phyloP scores from a whole-genome alignment of 2,888 invertebrate genomes.

The Oxystoma pomonae region DNA sequence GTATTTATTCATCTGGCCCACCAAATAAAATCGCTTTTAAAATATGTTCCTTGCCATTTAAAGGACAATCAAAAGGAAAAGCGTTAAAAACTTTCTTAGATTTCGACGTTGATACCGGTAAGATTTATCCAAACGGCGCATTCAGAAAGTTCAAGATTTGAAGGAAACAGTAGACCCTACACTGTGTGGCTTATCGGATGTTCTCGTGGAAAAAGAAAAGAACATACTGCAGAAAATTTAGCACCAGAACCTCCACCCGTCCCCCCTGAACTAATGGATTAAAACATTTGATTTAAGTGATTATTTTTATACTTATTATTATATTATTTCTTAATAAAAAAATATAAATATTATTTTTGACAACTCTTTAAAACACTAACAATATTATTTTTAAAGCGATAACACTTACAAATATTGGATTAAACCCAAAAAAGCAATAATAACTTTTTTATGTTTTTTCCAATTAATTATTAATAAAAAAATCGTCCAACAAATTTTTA shows the following conservation, averaged over 20 bases:
- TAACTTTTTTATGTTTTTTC: too few relatives aligned
- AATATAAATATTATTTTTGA: too few relatives aligned
- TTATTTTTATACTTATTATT: too few relatives aligned
- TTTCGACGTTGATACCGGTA: slow-evolving; percentile 22
- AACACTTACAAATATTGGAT: too few relatives aligned
- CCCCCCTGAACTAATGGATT: slow-evolving; percentile 24
- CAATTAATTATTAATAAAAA: too few relatives aligned
- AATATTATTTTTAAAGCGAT: too few relatives aligned
- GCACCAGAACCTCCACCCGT: slow-evolving; percentile 21
- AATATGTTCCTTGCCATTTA: neutral
- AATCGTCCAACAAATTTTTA: too few relatives aligned
- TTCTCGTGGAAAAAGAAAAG: slow-evolving; percentile 28
- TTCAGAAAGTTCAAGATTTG: slow-evolving; percentile 34
- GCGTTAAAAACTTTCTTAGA: slow-evolving; percentile 19
- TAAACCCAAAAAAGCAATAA: too few relatives aligned
- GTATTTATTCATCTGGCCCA: too few relatives aligned
- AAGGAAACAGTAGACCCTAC: slow-evolving; percentile 35
- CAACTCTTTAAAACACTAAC: too few relatives aligned
- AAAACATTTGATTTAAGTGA: too few relatives aligned
- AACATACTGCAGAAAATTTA: slow-evolving; percentile 1
- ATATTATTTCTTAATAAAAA: too few relatives aligned
- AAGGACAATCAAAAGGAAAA: neutral
- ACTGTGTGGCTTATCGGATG: slow-evolving; percentile 43
- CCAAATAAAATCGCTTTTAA: neutral
- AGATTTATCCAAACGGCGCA: slow-evolving; percentile 45